These are phyloP conservation scores for Varanus komodoensis DNA, from an alignment of 2,113 vertebrate genomes.

Conservation along the genomic window DNA sequence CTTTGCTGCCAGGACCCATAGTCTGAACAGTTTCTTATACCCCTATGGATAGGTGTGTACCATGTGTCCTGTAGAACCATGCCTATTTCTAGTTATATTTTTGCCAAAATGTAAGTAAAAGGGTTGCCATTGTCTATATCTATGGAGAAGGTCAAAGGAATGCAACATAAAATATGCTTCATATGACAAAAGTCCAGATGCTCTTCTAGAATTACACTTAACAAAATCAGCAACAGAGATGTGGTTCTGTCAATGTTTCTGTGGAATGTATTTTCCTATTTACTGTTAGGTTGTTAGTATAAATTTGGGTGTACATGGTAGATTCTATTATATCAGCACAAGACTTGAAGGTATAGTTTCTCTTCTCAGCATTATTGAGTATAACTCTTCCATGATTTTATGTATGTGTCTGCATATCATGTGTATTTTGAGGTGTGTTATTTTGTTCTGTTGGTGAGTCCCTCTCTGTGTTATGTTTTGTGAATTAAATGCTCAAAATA, in stretches of 20 bases:
- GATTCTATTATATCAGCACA: not conserved
- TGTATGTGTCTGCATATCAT: not conserved
- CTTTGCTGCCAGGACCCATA: too few relatives aligned
- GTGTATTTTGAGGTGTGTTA: not conserved
- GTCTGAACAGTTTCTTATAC: too few relatives aligned
- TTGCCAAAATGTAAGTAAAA: not conserved
- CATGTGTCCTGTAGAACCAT: too few relatives aligned
- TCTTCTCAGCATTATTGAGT: not conserved
- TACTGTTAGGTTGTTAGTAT: not conserved
- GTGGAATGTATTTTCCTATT: not conserved
- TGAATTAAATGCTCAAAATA: not conserved
- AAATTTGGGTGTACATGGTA: not conserved
- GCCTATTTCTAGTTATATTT: not conserved
- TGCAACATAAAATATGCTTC: not conserved
- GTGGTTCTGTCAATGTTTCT: not conserved
- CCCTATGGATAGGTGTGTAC: too few relatives aligned
- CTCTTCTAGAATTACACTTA: not conserved
- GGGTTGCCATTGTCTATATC: not conserved
- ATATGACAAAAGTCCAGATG: not conserved
- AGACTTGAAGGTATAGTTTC: not conserved
- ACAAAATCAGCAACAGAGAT: not conserved
- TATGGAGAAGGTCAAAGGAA: not conserved
- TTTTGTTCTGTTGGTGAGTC: not conserved
- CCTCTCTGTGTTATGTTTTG: not conserved
- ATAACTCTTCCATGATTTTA: not conserved